Percentiles rank a stretch among this genome's conserved stretches.
Evolutionary conservation across 2,113 vertebrate genomes (phyloP).

Genomic region (Mobula birostris): DNA sequence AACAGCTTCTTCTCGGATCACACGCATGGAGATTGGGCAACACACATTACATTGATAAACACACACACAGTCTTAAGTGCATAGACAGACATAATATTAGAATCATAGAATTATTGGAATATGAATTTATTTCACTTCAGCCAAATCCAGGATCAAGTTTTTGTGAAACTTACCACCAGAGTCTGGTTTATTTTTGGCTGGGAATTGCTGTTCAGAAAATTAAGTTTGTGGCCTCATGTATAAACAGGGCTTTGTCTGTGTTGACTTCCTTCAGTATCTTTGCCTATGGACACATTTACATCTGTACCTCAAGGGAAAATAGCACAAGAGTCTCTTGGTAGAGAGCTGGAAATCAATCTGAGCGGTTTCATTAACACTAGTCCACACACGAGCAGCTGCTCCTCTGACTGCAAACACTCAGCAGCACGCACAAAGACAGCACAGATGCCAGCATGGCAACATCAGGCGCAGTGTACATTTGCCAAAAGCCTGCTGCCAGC

Average conservation of each 20-base stretch:
- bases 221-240: not conserved
- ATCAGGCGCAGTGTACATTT: not conserved
- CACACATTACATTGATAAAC: not conserved
- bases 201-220: not conserved
- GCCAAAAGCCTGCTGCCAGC: slow-evolving; percentile 22
- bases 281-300: slow-evolving; percentile 3
- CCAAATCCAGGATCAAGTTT: not conserved
- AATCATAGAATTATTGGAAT: not conserved
- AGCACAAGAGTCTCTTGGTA: not conserved
- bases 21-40: not conserved
- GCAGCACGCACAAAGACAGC: slow-evolving; percentile 15
- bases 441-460: slow-evolving; percentile 22
- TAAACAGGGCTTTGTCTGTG: slow-evolving; percentile 23
- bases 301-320: not conserved
- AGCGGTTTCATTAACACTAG: slow-evolving; percentile 26
- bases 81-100: not conserved
- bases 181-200: not conserved
- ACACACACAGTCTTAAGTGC: not conserved
- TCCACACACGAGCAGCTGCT: slow-evolving; percentile 18
- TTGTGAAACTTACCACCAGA: not conserved
- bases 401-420: slow-evolving; percentile 25
- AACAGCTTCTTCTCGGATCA: too few species aligned
- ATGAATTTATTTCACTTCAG: slow-evolving; percentile 20
- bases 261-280: slow-evolving; percentile 12
- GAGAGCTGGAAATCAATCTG: slow-evolving; percentile 1